Conservation (phyloP, 1,140 invertebrate genomes). For the Euwallacea fornicatus region DNA sequence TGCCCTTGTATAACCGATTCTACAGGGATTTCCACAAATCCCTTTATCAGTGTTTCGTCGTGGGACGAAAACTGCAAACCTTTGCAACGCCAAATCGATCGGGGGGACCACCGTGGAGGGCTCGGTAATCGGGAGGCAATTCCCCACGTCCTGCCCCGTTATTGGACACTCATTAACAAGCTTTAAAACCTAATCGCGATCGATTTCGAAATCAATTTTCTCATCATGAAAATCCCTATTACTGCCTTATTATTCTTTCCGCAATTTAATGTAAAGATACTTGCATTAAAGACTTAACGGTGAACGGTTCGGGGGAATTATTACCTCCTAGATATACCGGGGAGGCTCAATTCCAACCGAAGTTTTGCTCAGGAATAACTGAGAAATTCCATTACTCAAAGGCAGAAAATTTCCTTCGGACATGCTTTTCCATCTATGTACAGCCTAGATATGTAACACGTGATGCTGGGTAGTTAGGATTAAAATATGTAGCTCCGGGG, state of each 20-base stretch:
- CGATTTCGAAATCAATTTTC: constrained; percentile 24
- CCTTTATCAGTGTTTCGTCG: constrained; percentile 1
- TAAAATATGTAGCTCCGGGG: no score
- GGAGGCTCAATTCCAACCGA: neutral
- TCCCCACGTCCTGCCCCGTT: neutral
- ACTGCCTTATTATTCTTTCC: constrained; percentile 12
- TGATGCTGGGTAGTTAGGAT: no score
- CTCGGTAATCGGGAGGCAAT: no score
- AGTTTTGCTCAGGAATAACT: no score
- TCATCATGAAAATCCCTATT: constrained; percentile 16
- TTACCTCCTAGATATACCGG: neutral
- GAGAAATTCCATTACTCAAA: no score
- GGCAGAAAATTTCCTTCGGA: no score
- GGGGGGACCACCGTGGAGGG: no score
- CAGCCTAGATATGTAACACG: no score
- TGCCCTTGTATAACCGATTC: constrained; percentile 11
- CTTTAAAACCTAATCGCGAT: constrained; percentile 16
- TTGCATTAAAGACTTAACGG: constrained; percentile 11
- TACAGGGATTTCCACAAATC: constrained; percentile 6
- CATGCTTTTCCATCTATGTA: no score
- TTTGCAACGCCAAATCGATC: no score
- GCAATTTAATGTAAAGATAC: constrained; percentile 15
- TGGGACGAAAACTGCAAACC: neutral
- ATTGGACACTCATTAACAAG: constrained; percentile 27
- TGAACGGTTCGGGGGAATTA: constrained; percentile 2